Conservation (phyloP, 2,797 vertebrate genomes). For the Galago senegalensis region DNA sequence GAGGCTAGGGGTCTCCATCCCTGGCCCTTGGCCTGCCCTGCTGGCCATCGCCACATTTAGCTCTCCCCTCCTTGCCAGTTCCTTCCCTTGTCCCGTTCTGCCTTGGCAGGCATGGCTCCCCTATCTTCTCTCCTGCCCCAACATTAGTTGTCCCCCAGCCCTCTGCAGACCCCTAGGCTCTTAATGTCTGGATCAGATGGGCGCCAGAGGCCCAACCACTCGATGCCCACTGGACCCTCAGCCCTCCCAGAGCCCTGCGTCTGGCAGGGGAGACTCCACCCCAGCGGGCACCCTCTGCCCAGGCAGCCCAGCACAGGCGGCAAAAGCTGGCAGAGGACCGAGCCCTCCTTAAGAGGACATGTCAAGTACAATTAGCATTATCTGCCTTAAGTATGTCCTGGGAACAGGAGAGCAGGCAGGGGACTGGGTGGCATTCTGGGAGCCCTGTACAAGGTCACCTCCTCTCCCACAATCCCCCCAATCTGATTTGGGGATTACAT, state of each 20-base stretch:
- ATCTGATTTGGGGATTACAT: conserved; percentile 95
- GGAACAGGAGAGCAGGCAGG: conserved; percentile 88
- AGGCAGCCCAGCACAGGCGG: conserved; percentile 68
- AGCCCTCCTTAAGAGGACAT: conserved; percentile 91
- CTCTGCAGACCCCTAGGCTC: not conserved
- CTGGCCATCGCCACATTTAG: not conserved
- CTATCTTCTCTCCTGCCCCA: conserved; percentile 29
- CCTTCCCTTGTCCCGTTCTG: not conserved
- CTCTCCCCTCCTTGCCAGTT: not conserved
- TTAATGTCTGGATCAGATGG: not conserved
- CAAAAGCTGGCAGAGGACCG: conserved; percentile 85
- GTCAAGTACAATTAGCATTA: conserved; percentile 92
- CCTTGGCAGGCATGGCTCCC: not conserved
- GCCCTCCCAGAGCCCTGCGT: not conserved
- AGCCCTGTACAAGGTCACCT: conserved; percentile 94
- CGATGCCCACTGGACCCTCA: not conserved
- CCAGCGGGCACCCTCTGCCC: not conserved
- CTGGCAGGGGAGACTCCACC: not conserved
- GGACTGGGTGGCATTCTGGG: conserved; percentile 91
- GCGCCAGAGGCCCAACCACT: not conserved
- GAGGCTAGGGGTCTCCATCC: not conserved
- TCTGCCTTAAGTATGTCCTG: conserved; percentile 92
- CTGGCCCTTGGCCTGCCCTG: not conserved
- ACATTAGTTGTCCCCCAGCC: not conserved
- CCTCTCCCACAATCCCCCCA: conserved; percentile 93